These are phyloP conservation scores for Cantharis rufa DNA, from an alignment of 2,888 invertebrate species.

Conservation along the genomic window DNA sequence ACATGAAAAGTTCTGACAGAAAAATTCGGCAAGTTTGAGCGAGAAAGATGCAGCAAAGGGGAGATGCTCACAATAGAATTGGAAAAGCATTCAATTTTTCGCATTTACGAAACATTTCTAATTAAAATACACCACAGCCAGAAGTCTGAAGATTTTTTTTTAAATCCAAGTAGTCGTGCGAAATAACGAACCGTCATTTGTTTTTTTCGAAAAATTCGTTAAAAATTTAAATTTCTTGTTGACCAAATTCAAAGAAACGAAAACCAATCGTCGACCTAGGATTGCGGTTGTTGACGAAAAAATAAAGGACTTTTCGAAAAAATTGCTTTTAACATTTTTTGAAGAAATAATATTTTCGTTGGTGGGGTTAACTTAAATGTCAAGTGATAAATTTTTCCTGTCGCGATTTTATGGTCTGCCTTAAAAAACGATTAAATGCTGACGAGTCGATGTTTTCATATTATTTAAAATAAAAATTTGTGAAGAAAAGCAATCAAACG, in stretches of 20 bases:
- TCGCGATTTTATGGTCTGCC: not conserved
- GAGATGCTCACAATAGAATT: not conserved
- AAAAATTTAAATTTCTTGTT: not conserved
- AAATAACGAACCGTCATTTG: not conserved
- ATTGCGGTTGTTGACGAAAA: not conserved
- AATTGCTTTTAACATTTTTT: not conserved
- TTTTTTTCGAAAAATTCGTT: not conserved
- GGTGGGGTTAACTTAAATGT: not conserved
- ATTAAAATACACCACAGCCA: not conserved
- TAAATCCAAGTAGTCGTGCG: not conserved
- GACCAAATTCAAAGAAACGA: not conserved
- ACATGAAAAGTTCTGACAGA: not conserved
- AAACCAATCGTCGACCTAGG: not conserved
- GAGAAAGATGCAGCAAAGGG: not conserved
- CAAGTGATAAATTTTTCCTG: not conserved
- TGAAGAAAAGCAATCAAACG: constrained; percentile 14
- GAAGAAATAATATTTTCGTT: not conserved
- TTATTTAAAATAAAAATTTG: constrained; percentile 6
- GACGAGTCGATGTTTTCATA: not conserved
- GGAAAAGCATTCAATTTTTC: not conserved
- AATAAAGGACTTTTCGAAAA: not conserved
- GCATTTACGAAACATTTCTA: not conserved
- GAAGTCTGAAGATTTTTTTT: not conserved
- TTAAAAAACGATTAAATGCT: not conserved
- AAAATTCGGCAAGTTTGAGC: not conserved